Evolutionary conservation across 2,888 invertebrate species (phyloP).

Genomic region (Theretra japonica): DNA sequence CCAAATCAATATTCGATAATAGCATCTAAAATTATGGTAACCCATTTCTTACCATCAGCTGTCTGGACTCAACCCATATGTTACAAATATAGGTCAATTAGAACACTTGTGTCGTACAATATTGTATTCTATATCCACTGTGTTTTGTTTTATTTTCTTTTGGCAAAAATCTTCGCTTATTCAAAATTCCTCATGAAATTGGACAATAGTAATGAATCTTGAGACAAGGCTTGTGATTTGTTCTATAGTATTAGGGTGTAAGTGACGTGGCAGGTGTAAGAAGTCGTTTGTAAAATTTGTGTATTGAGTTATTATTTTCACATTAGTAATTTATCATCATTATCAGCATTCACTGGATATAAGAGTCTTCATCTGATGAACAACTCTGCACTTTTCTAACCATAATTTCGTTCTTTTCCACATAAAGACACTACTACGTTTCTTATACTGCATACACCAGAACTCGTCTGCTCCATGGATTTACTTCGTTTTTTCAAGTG

Average conservation of each 20-base stretch:
- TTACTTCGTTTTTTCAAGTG: too few relatives aligned
- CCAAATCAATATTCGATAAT: constrained; percentile 74
- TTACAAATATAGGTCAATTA: constrained; percentile 78
- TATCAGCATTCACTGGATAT: too few relatives aligned
- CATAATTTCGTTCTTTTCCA: too few relatives aligned
- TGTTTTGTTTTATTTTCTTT: constrained; percentile 44
- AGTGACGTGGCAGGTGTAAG: constrained; percentile 67
- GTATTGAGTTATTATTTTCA: constrained; percentile 69
- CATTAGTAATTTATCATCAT: constrained; percentile 49
- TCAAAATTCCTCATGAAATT: constrained; percentile 45
- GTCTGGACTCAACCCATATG: constrained; percentile 70
- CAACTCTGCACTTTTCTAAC: too few relatives aligned
- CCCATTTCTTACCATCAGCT: constrained; percentile 77
- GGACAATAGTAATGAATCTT: constrained; percentile 70
- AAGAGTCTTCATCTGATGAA: background rate
- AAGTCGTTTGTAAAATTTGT: constrained; percentile 58
- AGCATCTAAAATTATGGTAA: constrained; percentile 72
- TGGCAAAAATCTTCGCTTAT: constrained; percentile 40
- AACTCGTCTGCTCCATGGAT: too few relatives aligned
- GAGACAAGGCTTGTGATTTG: constrained; percentile 67
- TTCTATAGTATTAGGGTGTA: constrained; percentile 62
- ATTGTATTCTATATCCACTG: constrained; percentile 39
- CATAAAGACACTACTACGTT: too few relatives aligned
- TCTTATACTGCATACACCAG: too few relatives aligned
- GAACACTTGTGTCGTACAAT: constrained; percentile 41